A percentile compares a stretch with the other conserved stretches of the same genome.
Conservation (phyloP, 2,888 invertebrate genomes). For the Eilema griseolum region DNA sequence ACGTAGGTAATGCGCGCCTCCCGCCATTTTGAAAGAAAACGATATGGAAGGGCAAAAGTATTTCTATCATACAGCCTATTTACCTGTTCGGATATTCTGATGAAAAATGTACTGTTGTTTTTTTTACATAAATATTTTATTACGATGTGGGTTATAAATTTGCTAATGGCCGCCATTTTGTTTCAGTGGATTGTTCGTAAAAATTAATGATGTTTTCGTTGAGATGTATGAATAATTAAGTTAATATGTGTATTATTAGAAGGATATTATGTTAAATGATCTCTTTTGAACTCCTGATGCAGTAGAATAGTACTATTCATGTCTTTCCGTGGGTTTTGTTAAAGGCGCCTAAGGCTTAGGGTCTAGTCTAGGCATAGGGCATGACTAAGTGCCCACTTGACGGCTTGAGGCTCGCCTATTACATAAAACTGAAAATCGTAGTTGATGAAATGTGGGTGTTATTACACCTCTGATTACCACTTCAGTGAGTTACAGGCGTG, state of each 20-base stretch:
- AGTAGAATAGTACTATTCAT: no score
- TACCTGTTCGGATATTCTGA: conserved; percentile 23
- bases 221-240: background rate
- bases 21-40: conserved; percentile 16
- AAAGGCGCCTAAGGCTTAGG: no score
- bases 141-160: background rate
- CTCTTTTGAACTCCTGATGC: no score
- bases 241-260: background rate
- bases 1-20: conserved; percentile 1
- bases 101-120: conserved; percentile 14
- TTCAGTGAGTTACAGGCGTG: no score
- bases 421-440: no score
- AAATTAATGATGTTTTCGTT: conserved; percentile 3
- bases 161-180: background rate
- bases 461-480: no score
- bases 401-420: no score
- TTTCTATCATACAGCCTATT: conserved; percentile 21
- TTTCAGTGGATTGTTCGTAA: conserved; percentile 3
- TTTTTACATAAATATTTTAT: conserved; percentile 12
- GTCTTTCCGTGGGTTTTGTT: no score
- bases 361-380: no score
- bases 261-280: background rate
- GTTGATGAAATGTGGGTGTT: no score
- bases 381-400: no score
- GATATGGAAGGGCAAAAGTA: conserved; percentile 22